Evolutionary conservation across 2,797 vertebrate genomes (phyloP), one percentile per base, ranked within the genome.

Genomic region (Acanthiza pusilla): DNA sequence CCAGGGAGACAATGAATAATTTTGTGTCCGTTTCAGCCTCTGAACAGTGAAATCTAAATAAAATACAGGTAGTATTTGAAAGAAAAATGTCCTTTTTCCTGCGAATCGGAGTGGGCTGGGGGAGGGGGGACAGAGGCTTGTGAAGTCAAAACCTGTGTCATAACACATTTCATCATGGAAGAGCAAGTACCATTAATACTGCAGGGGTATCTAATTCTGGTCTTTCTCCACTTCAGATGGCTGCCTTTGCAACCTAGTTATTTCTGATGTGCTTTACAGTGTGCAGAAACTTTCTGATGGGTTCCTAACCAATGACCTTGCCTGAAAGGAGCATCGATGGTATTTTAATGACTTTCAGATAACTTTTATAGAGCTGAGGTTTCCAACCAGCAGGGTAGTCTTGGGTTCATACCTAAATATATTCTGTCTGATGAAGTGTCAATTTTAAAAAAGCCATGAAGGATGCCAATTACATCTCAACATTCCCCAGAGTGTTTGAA

Each of bases 191-290:
- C 87, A 78, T 83, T 94, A 95, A 66, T 91, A 93, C 91, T 95
- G 81, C 75, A 85, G 81, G 88, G 89, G 75, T 21, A 74, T 91
- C 88, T 95, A 94, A 96, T 94, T 94, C 72, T 92, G 91, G 89
- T 78, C 57, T 67, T 83, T 77, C 75, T 75, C 68, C 81, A 27
- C 61, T 85, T 95, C 85, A 93, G 68, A 91, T 55, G 73, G 68
- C 43, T 95, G 81, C 36, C 50, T 92, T 92, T 89, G 84, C 80
- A 95, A 60, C 62, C 82, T 57, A 80, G 75, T 68, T 92, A 71
- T 91, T 89, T 92, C 26, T 72, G 4, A 85, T 88, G 82, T 87
- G 87, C n/a, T 91, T 76, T 73, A 36, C 6, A 36, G 78, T 34
- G 67, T 62, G 43, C 58, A 94, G 75, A 83, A 94, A 76, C 68